phyloP scores from a whole-genome alignment of 2,113 vertebrate species.

The Agelaius tricolor region DNA sequence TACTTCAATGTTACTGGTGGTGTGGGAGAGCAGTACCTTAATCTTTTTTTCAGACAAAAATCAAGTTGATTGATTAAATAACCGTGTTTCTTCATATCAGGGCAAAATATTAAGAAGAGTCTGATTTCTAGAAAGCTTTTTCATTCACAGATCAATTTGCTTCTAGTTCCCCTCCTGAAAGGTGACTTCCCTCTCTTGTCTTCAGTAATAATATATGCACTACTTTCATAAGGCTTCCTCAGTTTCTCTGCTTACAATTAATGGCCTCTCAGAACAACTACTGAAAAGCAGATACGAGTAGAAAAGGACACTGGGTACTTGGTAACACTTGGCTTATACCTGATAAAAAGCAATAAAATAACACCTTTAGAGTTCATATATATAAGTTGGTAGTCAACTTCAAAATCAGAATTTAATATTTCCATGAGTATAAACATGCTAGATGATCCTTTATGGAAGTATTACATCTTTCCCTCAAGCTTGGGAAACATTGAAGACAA shows the following conservation, averaged over 20 bases:
- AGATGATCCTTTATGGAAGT: not conserved
- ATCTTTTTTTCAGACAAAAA: not conserved
- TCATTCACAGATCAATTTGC: not conserved
- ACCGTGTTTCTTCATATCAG: not conserved
- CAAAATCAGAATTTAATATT: not conserved
- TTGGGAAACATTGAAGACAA: not conserved
- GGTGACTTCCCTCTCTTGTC: not conserved
- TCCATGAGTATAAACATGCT: not conserved
- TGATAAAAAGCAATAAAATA: not conserved
- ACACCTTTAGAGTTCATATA: not conserved
- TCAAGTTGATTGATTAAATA: not conserved
- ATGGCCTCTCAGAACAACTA: not conserved
- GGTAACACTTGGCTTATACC: not conserved
- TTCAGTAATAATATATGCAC: not conserved
- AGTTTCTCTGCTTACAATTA: not conserved
- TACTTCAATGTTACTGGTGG: not conserved
- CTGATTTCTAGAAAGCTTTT: not conserved
- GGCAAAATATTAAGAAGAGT: not conserved
- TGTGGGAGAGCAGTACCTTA: not conserved
- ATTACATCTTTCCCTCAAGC: not conserved
- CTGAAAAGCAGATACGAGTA: not conserved
- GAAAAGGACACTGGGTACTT: not conserved
- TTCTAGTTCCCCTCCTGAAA: not conserved
- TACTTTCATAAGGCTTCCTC: not conserved
- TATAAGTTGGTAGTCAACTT: not conserved